Base-by-base conservation (phyloP, 64 coral and sea anemone species). In the Exaiptasia diaphana region DNA sequence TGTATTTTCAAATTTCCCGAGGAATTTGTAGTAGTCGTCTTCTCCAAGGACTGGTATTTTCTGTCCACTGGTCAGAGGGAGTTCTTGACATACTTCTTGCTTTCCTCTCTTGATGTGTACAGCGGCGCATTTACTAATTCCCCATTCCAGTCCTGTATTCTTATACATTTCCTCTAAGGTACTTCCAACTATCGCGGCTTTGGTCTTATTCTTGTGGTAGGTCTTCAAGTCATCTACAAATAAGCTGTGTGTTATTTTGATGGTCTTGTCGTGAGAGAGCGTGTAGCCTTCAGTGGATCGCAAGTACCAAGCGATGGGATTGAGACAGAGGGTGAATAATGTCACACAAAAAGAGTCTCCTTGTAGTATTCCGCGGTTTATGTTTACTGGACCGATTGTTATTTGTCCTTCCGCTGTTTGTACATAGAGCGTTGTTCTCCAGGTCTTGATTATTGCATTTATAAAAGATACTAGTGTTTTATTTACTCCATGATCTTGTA, bases 281-380 rank as follows among this genome's bases (percentile, higher is more conserved):
- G 63, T 67, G 35, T 67, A 67, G 29, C n/a, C 63, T 31, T 67
- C 63, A 67, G 63, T 24, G 63, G 63, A 26, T 22, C 63, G 27
- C 14, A 67, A 67, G 29, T 67, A 27, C 63, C 63, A 67, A 22
- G 63, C 63, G 4, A 67, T 67, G 12, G 63, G 21, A 35, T 67
- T 28, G 35, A 67, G 63, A 32, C 63, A 67, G 14, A 67, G 63
- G 24, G 63, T 67, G 63, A 67, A 67, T 31, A 67, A 67, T 59
- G 54, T 59, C 5, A 59, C 54, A 59, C 54, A 58, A 27, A 18
- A 58, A 23, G 54, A 3, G 54, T 67, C 62, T 3, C 62, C 62
- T 32, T 67, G 62, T 26, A 67, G 29, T 67, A 67, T 32, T 31
- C 18, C 62, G 17, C 62, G 62, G 14, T 30, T 22, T 22, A 67